Evolutionary conservation across 2,113 vertebrate genomes (phyloP), one percentile per base, ranked within the genome.

Genomic region (Oceanites oceanicus): DNA sequence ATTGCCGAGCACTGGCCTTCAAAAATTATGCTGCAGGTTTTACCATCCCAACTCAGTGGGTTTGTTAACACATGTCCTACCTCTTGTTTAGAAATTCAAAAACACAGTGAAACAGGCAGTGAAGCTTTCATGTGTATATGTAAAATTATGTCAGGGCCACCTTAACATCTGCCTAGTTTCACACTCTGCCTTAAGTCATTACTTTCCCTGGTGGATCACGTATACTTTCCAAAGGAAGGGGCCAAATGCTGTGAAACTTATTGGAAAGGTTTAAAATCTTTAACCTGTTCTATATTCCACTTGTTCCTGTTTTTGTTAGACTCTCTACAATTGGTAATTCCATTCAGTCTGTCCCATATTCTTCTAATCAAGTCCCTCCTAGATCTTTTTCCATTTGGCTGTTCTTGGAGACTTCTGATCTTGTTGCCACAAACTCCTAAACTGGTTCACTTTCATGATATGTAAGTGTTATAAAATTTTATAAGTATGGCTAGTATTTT

Each of bases 201-300:
- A 18, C 67, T 87, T 89, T 92, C 49, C 40, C 52, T 88, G 40
- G 23, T 79, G 34, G 81, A 87, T 89, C 86, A 78, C 40, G 17
- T 82, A 32, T 59, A 72, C 61, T 91, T 97, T 96, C 95, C 88
- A 85, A 91, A 89, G 49, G 42, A 92, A 85, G 15, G 52, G 73
- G 56, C 93, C 94, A 97, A 94, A 91, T 71, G 23, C 80, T 94
- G 68, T 95, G 96, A 67, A 95, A 91, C 20, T 59, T 94, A 56
- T 3, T 96, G 90, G 95, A 88, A 94, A 89, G 19, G 1, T 91
- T 94, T 93, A 23, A 87, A 88, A 42, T 61, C 71, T 95, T 92
- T 94, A 83, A 94, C 68, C 86, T 93, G 36, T 83, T 88, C 88
- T 89, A 2, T 73, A 79, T 95, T 93, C 68, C 40, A 71, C 83